Conservation (phyloP, 2,113 vertebrate genomes). For the Paradoxurus hermaphroditus region DNA sequence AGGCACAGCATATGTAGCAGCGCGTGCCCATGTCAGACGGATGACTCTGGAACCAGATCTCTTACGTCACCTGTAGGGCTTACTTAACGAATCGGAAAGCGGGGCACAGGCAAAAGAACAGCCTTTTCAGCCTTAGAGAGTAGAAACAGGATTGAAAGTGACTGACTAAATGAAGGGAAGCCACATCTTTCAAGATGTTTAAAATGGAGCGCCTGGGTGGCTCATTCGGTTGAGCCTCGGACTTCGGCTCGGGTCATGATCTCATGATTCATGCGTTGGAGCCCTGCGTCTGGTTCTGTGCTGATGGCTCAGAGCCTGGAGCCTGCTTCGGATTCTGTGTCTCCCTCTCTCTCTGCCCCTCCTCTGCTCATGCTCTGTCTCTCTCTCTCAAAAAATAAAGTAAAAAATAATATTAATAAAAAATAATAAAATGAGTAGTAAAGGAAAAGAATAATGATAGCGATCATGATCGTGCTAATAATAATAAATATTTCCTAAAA, state of each 20-base stretch:
- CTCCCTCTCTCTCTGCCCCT: too few relatives aligned
- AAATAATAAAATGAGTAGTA: neutral
- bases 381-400: too few relatives aligned
- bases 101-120: neutral
- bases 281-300: too few relatives aligned
- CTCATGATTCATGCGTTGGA: too few relatives aligned
- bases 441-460: neutral
- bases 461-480: too few relatives aligned
- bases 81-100: neutral
- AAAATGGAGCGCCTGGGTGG: neutral
- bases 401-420: too few relatives aligned
- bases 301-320: too few relatives aligned
- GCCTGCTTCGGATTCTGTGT: too few relatives aligned
- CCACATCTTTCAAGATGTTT: neutral
- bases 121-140: neutral
- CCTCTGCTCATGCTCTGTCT: too few relatives aligned
- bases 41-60: neutral
- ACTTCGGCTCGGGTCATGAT: too few relatives aligned
- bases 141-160: neutral
- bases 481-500: neutral
- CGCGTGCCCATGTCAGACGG: neutral
- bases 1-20: rapidly evolving
- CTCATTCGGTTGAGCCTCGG: too few relatives aligned
- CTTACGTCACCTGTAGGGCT: neutral
- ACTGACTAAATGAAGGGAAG: neutral